A percentile compares a stretch with the other conserved stretches of the same genome.
These are phyloP conservation scores for Sphyrna mokarran DNA, from an alignment of 2,113 vertebrate genomes.

Conservation along the genomic window DNA sequence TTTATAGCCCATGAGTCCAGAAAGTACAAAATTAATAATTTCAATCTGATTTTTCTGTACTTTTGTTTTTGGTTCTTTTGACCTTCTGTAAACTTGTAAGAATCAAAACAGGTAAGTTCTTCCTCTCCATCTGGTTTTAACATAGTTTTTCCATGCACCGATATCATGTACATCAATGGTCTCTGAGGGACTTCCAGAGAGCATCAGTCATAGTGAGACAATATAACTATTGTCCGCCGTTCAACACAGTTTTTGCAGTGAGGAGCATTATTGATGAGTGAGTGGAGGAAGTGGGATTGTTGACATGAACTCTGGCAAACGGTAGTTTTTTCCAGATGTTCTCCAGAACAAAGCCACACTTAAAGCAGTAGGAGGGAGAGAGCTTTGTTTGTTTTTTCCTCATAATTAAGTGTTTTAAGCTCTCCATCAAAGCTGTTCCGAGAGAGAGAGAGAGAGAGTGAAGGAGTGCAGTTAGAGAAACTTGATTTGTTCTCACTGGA, in stretches of 20 bases:
- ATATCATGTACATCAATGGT: background rate
- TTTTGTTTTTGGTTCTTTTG: background rate
- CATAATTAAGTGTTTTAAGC: background rate
- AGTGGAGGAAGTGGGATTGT: background rate
- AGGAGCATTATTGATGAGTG: background rate
- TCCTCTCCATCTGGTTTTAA: background rate
- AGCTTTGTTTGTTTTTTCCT: background rate
- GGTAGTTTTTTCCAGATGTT: slow-evolving; percentile 2
- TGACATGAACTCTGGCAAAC: background rate
- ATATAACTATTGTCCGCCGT: background rate
- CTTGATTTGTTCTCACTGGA: no score
- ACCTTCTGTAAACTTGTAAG: background rate
- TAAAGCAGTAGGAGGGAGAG: background rate
- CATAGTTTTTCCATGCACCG: background rate
- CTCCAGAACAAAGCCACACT: background rate
- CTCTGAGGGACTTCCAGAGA: background rate
- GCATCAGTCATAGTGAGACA: background rate
- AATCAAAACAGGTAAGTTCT: background rate
- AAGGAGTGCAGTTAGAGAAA: no score
- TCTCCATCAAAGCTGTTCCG: background rate
- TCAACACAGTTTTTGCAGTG: background rate
- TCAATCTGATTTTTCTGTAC: background rate
- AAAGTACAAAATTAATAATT: background rate
- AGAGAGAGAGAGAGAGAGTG: background rate
- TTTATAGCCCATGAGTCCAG: background rate